phyloP scores from a whole-genome alignment of 2,113 vertebrate species.

The Macquaria ambigua region DNA sequence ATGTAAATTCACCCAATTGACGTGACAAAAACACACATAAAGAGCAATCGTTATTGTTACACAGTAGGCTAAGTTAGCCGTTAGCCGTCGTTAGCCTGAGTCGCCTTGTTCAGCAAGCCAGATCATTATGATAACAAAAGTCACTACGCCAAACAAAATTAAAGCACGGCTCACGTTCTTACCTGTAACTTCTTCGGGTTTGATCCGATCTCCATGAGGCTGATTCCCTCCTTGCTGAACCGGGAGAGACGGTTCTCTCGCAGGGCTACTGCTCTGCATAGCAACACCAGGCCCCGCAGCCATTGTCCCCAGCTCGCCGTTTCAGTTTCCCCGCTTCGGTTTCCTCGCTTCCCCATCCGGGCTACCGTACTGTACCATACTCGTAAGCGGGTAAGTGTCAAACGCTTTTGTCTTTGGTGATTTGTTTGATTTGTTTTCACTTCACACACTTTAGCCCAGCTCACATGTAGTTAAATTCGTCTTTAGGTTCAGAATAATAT shows the following conservation, averaged over 20 bases:
- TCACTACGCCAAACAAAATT: too few species aligned
- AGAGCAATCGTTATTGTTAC: not conserved
- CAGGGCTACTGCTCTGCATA: conserved; percentile 81
- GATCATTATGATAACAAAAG: not conserved
- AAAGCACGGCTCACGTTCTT: not conserved
- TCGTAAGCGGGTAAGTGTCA: not conserved
- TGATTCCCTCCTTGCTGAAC: conserved; percentile 63
- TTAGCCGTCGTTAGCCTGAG: conserved; percentile 59
- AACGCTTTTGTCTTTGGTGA: not conserved
- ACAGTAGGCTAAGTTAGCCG: conserved; percentile 16
- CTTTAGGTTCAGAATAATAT: not conserved
- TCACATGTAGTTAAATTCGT: not conserved
- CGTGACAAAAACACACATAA: not conserved
- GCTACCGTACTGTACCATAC: conserved; percentile 63
- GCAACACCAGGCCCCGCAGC: conserved; percentile 78
- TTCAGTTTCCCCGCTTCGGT: conserved; percentile 22
- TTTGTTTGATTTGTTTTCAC: not conserved
- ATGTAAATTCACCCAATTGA: too few species aligned
- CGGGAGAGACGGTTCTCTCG: conserved; percentile 75
- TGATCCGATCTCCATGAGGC: conserved; percentile 72
- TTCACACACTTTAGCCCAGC: not conserved
- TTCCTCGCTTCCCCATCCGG: conserved; percentile 14
- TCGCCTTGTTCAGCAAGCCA: not conserved
- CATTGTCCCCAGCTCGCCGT: conserved; percentile 59
- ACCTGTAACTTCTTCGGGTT: conserved; percentile 84